Evolutionary conservation across 2,113 vertebrate species (phyloP).

Genomic region (Actenoides hombroni): DNA sequence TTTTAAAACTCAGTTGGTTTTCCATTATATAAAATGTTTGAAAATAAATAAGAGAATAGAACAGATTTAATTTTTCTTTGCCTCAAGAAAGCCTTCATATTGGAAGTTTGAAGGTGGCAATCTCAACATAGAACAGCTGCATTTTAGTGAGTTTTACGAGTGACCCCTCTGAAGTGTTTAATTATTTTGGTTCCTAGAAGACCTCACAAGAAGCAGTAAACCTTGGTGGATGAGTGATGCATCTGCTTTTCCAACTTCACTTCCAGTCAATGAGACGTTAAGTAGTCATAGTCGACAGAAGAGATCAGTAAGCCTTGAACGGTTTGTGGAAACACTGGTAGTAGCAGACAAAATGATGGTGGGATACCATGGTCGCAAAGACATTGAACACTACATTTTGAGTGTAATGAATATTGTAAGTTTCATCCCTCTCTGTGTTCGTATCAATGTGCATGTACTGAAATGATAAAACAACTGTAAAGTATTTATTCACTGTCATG

Average conservation of each 20-base stretch:
- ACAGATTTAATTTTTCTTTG: neutral
- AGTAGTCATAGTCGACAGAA: constrained; percentile 74
- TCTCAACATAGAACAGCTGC: neutral
- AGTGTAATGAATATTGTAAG: constrained; percentile 99
- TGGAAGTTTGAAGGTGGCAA: neutral
- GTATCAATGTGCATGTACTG: neutral
- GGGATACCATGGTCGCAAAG: constrained; percentile 97
- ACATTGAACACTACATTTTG: constrained; percentile 97
- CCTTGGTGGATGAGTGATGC: constrained; percentile 77
- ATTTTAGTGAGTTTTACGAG: constrained; percentile 26
- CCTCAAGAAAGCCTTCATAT: neutral
- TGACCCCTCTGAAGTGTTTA: constrained; percentile 50
- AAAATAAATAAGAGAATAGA: neutral
- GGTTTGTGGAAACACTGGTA: constrained; percentile 96
- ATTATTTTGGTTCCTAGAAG: constrained; percentile 75
- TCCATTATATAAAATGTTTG: neutral
- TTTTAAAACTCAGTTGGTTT: neutral
- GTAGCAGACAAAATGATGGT: constrained; percentile 99
- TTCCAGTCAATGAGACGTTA: constrained; percentile 65
- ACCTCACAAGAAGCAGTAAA: constrained; percentile 77
- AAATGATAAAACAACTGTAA: neutral
- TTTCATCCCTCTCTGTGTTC: constrained; percentile 83
- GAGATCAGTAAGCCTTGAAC: constrained; percentile 92
- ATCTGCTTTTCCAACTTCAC: constrained; percentile 61
- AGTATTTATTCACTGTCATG: neutral